Evolutionary conservation across 2,888 invertebrate genomes (phyloP).

Genomic region (Noctua fimbriata): DNA sequence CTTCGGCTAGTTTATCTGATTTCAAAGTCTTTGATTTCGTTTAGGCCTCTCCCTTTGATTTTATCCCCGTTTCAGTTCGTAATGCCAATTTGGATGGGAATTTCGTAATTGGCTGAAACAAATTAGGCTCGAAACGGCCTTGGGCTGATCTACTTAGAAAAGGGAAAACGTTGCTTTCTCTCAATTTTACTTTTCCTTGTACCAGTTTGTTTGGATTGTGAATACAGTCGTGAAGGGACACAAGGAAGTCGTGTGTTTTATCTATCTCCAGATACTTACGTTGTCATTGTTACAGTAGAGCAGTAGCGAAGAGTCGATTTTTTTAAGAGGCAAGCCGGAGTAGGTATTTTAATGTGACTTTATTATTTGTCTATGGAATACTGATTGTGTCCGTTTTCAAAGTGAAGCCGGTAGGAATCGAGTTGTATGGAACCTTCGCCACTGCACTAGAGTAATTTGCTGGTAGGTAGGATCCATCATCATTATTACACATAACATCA

Average conservation of each 20-base stretch:
- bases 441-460: no score
- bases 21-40: constrained; percentile 39
- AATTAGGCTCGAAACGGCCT: constrained; percentile 46
- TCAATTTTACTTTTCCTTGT: constrained; percentile 17
- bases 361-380: no score
- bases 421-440: no score
- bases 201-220: background rate
- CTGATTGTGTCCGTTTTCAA: no score
- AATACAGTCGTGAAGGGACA: background rate
- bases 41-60: constrained; percentile 43
- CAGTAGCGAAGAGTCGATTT: no score
- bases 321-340: no score
- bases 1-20: constrained; percentile 29
- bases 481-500: no score
- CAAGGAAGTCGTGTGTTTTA: no score
- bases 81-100: constrained; percentile 44
- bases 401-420: no score
- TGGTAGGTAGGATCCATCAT: no score
- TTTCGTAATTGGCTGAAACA: constrained; percentile 40
- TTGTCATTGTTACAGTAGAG: background rate
- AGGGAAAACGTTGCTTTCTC: constrained; percentile 10
- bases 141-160: constrained; percentile 33
- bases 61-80: constrained; percentile 37
- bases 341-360: no score
- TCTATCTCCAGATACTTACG: background rate